Percentiles rank a stretch among this genome's conserved stretches.
Evolutionary conservation across 2,888 invertebrate species (phyloP).

Genomic region (Dicranocentrus wangi): DNA sequence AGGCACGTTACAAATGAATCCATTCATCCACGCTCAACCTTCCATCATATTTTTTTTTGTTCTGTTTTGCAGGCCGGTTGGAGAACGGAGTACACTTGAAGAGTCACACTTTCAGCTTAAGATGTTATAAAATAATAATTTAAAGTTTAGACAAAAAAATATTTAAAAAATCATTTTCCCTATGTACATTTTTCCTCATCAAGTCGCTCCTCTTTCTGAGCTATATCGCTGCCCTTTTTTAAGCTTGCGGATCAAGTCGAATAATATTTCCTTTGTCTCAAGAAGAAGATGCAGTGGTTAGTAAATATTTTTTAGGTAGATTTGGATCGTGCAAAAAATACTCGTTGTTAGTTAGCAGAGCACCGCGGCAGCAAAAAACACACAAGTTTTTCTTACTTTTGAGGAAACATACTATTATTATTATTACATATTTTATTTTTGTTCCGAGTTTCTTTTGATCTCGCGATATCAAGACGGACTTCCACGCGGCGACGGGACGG

Average conservation of each 20-base stretch:
- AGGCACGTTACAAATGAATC: neutral
- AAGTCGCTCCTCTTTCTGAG: neutral
- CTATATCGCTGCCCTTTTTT: too few species aligned
- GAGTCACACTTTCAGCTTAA: conserved; percentile 59
- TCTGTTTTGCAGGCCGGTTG: conserved; percentile 86
- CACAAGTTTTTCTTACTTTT: too few species aligned
- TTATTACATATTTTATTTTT: conserved; percentile 36
- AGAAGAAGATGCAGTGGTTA: neutral
- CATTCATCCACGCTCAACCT: neutral
- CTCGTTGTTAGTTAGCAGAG: too few species aligned
- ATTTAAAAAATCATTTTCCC: too few species aligned
- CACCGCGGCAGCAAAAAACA: too few species aligned
- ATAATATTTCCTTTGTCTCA: neutral
- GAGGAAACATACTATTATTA: too few species aligned
- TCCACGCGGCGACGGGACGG: too few species aligned
- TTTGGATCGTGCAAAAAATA: too few species aligned
- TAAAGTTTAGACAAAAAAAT: too few species aligned
- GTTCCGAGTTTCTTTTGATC: neutral
- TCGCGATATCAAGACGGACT: neutral
- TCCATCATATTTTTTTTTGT: conserved; percentile 45
- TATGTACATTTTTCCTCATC: neutral
- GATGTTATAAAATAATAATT: neutral
- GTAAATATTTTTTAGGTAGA: too few species aligned
- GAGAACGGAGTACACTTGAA: conserved; percentile 95
- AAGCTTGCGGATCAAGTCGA: too few species aligned